Evolutionary conservation across 2,797 vertebrate genomes (phyloP), one percentile per base, ranked within the genome.

Genomic region (Dromococcyx pavoninus): DNA sequence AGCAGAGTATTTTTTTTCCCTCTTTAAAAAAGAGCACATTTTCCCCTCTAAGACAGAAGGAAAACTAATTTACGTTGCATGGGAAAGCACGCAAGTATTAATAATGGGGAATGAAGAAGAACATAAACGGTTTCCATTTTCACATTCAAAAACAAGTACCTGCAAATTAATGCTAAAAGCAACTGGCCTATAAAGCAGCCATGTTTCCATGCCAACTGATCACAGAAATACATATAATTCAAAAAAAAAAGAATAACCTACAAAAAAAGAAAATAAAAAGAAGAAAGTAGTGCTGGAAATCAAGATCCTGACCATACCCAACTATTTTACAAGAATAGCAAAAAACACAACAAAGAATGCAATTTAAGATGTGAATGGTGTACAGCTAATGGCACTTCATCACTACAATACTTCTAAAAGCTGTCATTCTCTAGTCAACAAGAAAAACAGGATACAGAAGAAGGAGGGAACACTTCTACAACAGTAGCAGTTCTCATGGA

Each of bases 161-260:
- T 95, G 92, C 88, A 95, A 96, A 97, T 94, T 94, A 95, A 95
- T 46, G 88, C 76, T 97, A 96, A 96, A 97, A 96, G 94, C 94
- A 94, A 93, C 71, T 66, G 66, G 87, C 39, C 95, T 96, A 88
- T 73, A 93, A 91, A 91, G 71, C 23, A 88, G 18, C 56, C 88
- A 69, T 61, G 94, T 96, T 96, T 94, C 96, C 92, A 91, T 95
- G 95, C 94, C 95, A 97, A 95, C 94, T 93, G 89, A 96, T 91
- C 53, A 86, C 70, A 91, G 85, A 91, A 94, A 95, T 81, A 89
- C 66, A 73, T 25, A 14, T n/a, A 96, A 95, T 78, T 92, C 91
- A 88, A 89, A 51, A 81, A 94, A 30, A 75, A 93, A 80, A 23
- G 6, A 88, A 77, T 43, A 89, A 91, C 35, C 72, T 60, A 81